A percentile compares a stretch with the other conserved stretches of the same genome.
Evolutionary conservation across 2,888 invertebrate species (phyloP).

Genomic region (Stenotaenia linearis): DNA sequence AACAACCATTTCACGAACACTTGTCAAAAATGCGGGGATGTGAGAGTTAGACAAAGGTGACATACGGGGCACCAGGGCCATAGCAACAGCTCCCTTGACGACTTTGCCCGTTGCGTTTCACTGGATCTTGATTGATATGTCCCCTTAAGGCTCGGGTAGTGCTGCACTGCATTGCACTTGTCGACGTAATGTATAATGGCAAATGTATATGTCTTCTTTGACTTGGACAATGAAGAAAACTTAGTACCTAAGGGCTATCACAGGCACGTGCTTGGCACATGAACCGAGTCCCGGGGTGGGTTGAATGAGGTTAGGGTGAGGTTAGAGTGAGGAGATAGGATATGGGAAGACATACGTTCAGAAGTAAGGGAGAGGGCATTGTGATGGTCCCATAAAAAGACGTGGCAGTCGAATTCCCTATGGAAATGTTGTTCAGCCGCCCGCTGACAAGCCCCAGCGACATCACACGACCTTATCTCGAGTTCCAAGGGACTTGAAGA

Average conservation of each 20-base stretch:
- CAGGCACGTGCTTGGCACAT: conserved; percentile 10
- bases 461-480: conserved; percentile 14
- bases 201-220: conserved; percentile 1
- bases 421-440: conserved; percentile 12
- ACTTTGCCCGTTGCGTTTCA: not conserved
- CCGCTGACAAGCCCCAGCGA: conserved; percentile 9
- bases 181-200: conserved; percentile 12
- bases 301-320: conserved; percentile 4
- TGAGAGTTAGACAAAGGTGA: not conserved
- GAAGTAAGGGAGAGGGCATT: not conserved
- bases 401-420: not conserved
- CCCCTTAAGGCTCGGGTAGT: not conserved
- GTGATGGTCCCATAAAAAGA: conserved; percentile 16
- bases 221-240: not conserved
- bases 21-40: not conserved
- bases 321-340: not conserved
- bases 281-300: not conserved
- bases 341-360: not conserved
- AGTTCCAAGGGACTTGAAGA: not conserved
- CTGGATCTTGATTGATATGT: conserved; percentile 2
- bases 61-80: not conserved
- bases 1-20: not conserved
- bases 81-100: conserved; percentile 10
- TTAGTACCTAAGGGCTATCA: not conserved
- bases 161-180: not conserved